Evolutionary conservation across 2,888 invertebrate species (phyloP).

Genomic region (Rotaria sp.): DNA sequence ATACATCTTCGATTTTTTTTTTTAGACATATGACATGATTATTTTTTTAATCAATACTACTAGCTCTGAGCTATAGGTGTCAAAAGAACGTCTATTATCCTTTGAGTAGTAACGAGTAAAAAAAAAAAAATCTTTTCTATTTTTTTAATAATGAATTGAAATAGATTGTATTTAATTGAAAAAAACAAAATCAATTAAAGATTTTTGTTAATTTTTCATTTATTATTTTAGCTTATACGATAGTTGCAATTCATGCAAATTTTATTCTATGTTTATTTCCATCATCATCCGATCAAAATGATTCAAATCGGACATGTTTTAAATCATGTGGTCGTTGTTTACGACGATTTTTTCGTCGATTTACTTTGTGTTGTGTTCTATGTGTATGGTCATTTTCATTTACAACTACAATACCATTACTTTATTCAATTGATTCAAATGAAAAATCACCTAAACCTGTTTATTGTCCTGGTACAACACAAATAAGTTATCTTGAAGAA

Average conservation of each 20-base stretch:
- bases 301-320: not conserved
- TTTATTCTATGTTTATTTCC: not conserved
- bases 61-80: too few species aligned
- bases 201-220: too few species aligned
- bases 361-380: not conserved
- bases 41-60: too few species aligned
- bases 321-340: not conserved
- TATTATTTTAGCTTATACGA: not conserved
- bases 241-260: not conserved
- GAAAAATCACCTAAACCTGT: not conserved
- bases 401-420: not conserved
- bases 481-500: not conserved
- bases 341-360: constrained; percentile 11
- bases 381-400: not conserved
- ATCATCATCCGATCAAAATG: not conserved
- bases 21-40: too few species aligned
- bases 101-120: too few species aligned
- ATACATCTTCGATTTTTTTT: too few species aligned
- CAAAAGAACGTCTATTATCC: too few species aligned
- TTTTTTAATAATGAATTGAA: too few species aligned
- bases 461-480: not conserved
- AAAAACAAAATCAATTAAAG: too few species aligned
- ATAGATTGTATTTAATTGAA: too few species aligned
- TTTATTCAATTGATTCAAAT: constrained; percentile 20
- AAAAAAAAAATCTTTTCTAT: not conserved